A percentile compares a stretch with the other conserved stretches of the same genome.
Evolutionary conservation across 2,888 invertebrate species (phyloP).

Genomic region (Orgyia antiqua): DNA sequence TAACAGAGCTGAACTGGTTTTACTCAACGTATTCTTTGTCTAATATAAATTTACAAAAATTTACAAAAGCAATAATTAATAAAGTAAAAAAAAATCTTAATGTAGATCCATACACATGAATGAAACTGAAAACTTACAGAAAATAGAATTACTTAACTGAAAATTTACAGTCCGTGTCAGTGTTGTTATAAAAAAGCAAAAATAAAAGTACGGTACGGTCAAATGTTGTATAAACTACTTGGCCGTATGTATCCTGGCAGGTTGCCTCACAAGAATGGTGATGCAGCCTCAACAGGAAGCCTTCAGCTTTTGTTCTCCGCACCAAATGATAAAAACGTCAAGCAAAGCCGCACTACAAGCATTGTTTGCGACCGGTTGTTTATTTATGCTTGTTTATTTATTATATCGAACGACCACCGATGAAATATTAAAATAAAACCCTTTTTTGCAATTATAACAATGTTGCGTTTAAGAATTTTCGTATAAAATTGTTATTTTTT

Average conservation of each 20-base stretch:
- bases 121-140: no score
- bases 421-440: conserved; percentile 20
- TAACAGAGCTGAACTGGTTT: no score
- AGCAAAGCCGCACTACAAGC: conserved; percentile 57
- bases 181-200: no score
- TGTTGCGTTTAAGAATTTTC: conserved; percentile 36
- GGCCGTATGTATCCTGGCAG: conserved; percentile 35
- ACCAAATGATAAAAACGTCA: conserved; percentile 76
- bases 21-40: no score
- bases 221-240: no score
- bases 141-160: no score
- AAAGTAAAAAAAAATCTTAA: no score
- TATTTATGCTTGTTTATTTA: conserved; percentile 49
- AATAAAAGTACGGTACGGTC: no score
- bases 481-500: conserved; percentile 28
- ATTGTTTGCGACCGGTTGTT: conserved; percentile 67
- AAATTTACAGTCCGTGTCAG: no score
- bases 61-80: no score
- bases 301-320: conserved; percentile 70
- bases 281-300: conserved; percentile 74
- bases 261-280: conserved; percentile 69
- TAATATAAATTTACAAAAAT: no score
- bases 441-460: conserved; percentile 35
- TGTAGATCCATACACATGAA: no score
- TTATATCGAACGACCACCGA: conserved; percentile 41